Base-by-base conservation (phyloP, 2,888 invertebrate genomes). In the Notodonta ziczac region DNA sequence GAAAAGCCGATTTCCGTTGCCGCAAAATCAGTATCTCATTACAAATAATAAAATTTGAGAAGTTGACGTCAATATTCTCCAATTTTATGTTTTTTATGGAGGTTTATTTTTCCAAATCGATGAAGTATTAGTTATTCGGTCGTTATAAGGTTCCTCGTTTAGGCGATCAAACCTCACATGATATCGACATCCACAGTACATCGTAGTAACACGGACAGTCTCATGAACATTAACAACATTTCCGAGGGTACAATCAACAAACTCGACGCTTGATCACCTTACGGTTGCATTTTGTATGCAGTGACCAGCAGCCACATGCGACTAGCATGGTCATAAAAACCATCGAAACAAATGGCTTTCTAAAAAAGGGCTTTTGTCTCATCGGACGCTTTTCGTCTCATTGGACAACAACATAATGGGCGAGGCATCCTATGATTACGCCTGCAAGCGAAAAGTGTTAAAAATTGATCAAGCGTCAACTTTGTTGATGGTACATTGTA, bases 131-230 rank as follows among this genome's bases (percentile, higher is more conserved):
- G 44, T n/a, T n/a, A n/a, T 10, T 42, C n/a, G n/a, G 46, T 46
- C 46, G 9, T 46, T n/a, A 5, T 46, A 7, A 46, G 46, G 46
- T n/a, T 46, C n/a, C 42, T 46, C 5, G 5, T 46, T 46, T 24
- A n/a, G 2, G 10, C 5, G 46, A n/a, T n/a, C 9, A 44, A 44
- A 51, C 24, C 0, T 24, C 57, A 70, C 54, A 42, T 42, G 13
- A 39, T 12, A 57, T 50, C 57, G 62, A 67, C 63, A 69, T 73
- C 62, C 57, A 66, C 54, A 59, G 24, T 5, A 63, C 53, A 65
- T 60, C 56, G 12, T 67, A 62, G 57, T 62, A 7, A 59, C 52
- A 63, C 57, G 57, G 44, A 55, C 67, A 57, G 58, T 39, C 35
- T 58, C 63, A 66, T 61, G 6, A 58, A 58, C 65, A 63, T 61